Base-by-base conservation (phyloP, 2,797 vertebrate species). In the Tadarida brasiliensis region DNA sequence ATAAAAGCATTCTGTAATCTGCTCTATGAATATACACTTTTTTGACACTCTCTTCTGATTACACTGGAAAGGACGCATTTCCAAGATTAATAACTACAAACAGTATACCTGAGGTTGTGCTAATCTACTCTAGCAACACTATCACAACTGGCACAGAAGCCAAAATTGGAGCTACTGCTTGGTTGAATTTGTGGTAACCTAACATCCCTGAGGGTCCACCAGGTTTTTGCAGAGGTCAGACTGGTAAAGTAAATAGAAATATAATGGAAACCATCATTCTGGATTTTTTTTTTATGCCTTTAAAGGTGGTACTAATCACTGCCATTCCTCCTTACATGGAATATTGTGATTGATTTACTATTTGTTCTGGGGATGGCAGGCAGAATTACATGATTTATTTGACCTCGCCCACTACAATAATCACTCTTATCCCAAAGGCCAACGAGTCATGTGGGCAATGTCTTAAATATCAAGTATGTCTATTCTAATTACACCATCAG, bases 31-130 rank as follows among this genome's bases (percentile, higher is more conserved):
- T 57, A 33, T 20, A 87, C 26, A 71, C 44, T 30, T 96, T 96
- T 88, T 28, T 78, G 6, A 82, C n/a, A 22, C 39, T 63, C 35
- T 90, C 87, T 93, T 81, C 73, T 96, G 59, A 61, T n/a, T 20
- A 63, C 24, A 51, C 63, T 73, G 19, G 39, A 78, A 82, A 73
- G 24, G 82, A 73, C 3, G 28, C 7, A 35, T 80, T 93, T 87
- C 30, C 24, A 12, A 77, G 47, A 85, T 87, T 56, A 90, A 30
- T 78, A 84, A 61, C 51, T 35, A 68, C 19, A 56, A 74, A 24
- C 22, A 89, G 57, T 33, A 0, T 39, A 24, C 11, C 30, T 14
- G 54, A 88, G 28, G 0, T 80, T 19, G 20, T 88, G 4, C 74
- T 47, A 67, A 87, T 87, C 54, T 44, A 26, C 68, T 70, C 47